Evolutionary conservation across 2,113 vertebrate species (phyloP), one percentile per base, ranked within the genome.

Genomic region (Centropus bengalensis): DNA sequence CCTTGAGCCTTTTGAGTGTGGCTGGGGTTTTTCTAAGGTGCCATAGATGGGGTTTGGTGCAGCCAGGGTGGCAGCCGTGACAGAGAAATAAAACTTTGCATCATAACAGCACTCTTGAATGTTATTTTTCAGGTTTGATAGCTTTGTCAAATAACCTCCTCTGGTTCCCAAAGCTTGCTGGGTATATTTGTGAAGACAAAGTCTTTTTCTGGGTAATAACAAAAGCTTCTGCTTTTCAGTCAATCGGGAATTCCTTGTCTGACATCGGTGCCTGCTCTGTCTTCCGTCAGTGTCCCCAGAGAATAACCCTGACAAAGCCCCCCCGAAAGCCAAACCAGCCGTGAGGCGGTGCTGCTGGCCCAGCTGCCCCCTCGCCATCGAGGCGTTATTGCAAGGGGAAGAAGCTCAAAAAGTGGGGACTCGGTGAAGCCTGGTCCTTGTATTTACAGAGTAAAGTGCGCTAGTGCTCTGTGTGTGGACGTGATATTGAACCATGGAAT

Each of bases 111-210:
- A 1, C 78, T 88, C 40, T 91, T 22, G 74, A 44, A 8, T 93
- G 71, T 97, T 97, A 47, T 92, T 96, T 98, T 97, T 83, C 96
- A 98, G 96, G 90, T 94, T 73, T 94, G 85, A 12, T 91, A 77
- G 67, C 70, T 10, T 79, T 94, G 56, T 68, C 82, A 75, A 47
- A 19, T 94, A 58, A 78, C 92, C 83, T 95, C 69, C 94, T 96
- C 80, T 51, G 59, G n/a, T 71, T 59, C 77, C 84, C 69, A 89
- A 84, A 88, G 55, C 63, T 92, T 82, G 54, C 84, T 47, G 91
- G 68, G 83, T 93, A 91, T 95, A 68, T 93, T 96, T 91, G 93
- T 90, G 91, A 64, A 88, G 89, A 79, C 70, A 75, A 19, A 73
- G 36, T 85, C 86, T 92, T 91, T 79, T 81, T 6, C 89, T 81